Evolutionary conservation across 2,888 invertebrate genomes (phyloP).

Genomic region (Sphaerophoria taeniata): DNA sequence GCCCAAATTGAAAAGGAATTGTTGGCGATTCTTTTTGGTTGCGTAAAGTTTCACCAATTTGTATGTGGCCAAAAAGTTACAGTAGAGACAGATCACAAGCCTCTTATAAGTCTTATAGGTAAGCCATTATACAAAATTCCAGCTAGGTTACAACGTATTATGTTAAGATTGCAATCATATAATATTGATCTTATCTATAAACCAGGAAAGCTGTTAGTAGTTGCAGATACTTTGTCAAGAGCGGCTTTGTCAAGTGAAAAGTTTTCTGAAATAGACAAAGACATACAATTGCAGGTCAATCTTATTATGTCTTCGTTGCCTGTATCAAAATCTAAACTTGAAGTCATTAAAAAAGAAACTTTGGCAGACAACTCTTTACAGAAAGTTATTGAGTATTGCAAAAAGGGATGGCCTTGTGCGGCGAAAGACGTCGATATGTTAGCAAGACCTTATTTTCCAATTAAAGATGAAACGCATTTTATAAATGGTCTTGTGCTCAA

Average conservation of each 20-base stretch:
- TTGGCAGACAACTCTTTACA: conserved; percentile 1
- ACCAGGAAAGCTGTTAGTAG: too few relatives aligned
- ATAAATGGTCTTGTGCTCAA: conserved; percentile 56
- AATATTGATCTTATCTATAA: too few relatives aligned
- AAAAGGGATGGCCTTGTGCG: conserved; percentile 59
- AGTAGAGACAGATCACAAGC: too few relatives aligned
- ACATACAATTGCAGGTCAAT: conserved; percentile 28
- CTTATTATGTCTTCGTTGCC: conserved; percentile 33
- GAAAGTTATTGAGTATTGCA: background rate
- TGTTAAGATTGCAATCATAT: too few relatives aligned
- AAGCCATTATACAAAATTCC: background rate
- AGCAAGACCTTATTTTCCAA: conserved; percentile 28
- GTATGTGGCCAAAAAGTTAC: too few relatives aligned
- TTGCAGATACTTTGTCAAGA: too few relatives aligned
- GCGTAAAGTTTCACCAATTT: too few relatives aligned
- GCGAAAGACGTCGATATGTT: conserved; percentile 45
- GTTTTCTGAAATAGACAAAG: background rate
- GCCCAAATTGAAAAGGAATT: too few relatives aligned
- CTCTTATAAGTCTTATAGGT: too few relatives aligned
- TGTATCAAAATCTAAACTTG: conserved; percentile 24
- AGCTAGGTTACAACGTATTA: too few relatives aligned
- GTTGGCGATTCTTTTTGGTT: too few relatives aligned
- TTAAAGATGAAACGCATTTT: conserved; percentile 46
- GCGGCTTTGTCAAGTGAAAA: too few relatives aligned
- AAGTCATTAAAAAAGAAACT: conserved; percentile 23